Percentiles rank a stretch among this genome's conserved stretches.
phyloP scores from a whole-genome alignment of 2,888 invertebrate genomes.

The Volucella zonaria region DNA sequence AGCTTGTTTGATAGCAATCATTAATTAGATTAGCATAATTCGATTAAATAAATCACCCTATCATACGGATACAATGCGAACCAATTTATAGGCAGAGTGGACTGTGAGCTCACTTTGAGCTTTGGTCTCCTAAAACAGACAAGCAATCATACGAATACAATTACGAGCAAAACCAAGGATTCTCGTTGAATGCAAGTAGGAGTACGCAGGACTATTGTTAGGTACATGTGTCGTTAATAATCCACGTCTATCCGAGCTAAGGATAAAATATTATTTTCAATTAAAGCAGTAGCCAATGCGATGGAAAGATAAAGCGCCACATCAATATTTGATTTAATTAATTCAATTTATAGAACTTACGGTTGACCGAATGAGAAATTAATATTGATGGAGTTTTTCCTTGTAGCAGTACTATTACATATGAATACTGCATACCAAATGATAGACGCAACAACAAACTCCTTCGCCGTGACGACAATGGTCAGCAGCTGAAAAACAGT shows the following conservation, averaged over 20 bases:
- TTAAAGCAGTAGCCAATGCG: conserved; percentile 73
- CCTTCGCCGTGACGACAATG: conserved; percentile 7
- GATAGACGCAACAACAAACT: conserved; percentile 47
- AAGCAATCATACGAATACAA: neutral
- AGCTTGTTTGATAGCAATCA: conserved; percentile 67
- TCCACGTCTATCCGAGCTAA: conserved; percentile 67
- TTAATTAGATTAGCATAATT: conserved; percentile 73
- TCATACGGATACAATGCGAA: conserved; percentile 33
- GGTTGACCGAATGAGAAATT: conserved; percentile 71
- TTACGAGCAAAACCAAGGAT: conserved; percentile 46
- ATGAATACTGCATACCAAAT: neutral
- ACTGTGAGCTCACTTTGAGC: conserved; percentile 16
- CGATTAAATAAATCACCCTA: conserved; percentile 70
- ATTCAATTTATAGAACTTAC: conserved; percentile 73
- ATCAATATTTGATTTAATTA: conserved; percentile 74
- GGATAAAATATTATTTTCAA: conserved; percentile 74
- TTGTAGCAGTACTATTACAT: conserved; percentile 22
- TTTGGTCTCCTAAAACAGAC: conserved; percentile 36
- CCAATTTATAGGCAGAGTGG: conserved; percentile 50
- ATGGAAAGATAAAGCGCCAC: conserved; percentile 72
- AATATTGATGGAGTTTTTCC: conserved; percentile 66
- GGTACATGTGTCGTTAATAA: conserved; percentile 71
- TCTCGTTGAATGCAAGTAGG: conserved; percentile 39
- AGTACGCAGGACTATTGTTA: conserved; percentile 19
- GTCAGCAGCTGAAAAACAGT: neutral